Evolutionary conservation across 2,113 vertebrate genomes (phyloP), one percentile per base, ranked within the genome.

Genomic region (Apistogramma diplotaenia): DNA sequence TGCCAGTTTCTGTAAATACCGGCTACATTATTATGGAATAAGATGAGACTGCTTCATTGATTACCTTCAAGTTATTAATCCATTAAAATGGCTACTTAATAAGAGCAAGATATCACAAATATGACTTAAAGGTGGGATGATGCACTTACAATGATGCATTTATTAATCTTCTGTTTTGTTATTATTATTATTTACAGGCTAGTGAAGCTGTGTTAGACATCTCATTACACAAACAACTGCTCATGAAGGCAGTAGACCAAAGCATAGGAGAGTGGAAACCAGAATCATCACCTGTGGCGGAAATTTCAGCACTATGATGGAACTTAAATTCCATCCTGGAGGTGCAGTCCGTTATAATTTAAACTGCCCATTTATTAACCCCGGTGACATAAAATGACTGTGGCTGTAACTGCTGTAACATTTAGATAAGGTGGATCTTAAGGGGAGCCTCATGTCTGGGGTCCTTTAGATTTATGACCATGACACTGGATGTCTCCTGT

Each of bases 391-490:
- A 43, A 77, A 79, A 46, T 31, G 33, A 54, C 29, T 58, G 18
- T 65, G n/a, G 74, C 53, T 51, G 37, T 65, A 61, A 59, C 49
- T 49, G 54, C 57, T 74, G 49, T 79, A 78, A 79, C 75, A 86
- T 87, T 85, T 70, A 78, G 37, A 89, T 85, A 76, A 81, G 73
- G 78, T 55, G 27, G 55, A 67, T 80, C 35, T 49, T 81, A 78
- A 78, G 56, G 49, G 29, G 18, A 76, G 25, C n/a, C 6, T 43
- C 25, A 77, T 62, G 85, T 82, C 73, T 74, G 29, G 33, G 23
- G 29, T 86, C 49, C 6, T 55, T 78, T 56, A 74, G 76, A 88
- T 90, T 78, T 58, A 88, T 88, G 74, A 77, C 61, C 40, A 58
- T 56, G 21, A 78, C 4, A 13, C 23, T 2, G 33, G 58, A 21